Evolutionary conservation across 2,888 invertebrate genomes (phyloP).

Genomic region (Leptodirus hochenwartii): DNA sequence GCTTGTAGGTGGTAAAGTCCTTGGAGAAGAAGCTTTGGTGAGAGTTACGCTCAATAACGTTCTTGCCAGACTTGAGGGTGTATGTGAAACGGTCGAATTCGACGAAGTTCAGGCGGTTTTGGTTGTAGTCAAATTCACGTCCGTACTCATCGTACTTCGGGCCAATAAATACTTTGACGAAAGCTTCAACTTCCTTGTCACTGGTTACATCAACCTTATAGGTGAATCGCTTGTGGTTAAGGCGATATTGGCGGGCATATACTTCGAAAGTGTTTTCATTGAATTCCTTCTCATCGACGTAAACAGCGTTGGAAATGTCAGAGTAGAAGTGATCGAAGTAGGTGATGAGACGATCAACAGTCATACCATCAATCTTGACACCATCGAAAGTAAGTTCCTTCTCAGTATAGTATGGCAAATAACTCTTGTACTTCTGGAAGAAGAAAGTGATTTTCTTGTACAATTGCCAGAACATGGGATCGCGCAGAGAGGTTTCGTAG

Average conservation of each 20-base stretch:
- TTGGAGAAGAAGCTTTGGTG: conserved; percentile 41
- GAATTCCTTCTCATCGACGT: conserved; percentile 29
- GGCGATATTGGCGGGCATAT: conserved; percentile 44
- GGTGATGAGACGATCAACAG: conserved; percentile 45
- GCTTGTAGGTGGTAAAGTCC: conserved; percentile 44
- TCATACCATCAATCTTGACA: conserved; percentile 41
- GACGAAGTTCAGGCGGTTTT: conserved; percentile 40
- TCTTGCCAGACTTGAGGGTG: conserved; percentile 42
- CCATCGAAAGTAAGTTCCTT: conserved; percentile 41
- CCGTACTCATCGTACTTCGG: conserved; percentile 46
- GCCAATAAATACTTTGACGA: conserved; percentile 46
- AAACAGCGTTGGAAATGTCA: conserved; percentile 38
- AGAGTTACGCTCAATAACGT: conserved; percentile 47
- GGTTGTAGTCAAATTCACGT: conserved; percentile 30
- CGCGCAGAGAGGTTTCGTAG: conserved; percentile 43
- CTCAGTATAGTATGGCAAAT: conserved; percentile 31
- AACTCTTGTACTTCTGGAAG: conserved; percentile 38
- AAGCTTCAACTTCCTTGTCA: conserved; percentile 35
- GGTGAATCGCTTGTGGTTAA: conserved; percentile 51
- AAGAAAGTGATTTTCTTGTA: conserved; percentile 39
- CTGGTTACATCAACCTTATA: conserved; percentile 39
- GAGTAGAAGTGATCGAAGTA: conserved; percentile 47
- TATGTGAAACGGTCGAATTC: conserved; percentile 39
- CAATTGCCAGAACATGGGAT: conserved; percentile 51
- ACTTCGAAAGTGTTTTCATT: conserved; percentile 27